Conservation (phyloP, 2,113 vertebrate genomes). For the Syrrhaptes paradoxus region DNA sequence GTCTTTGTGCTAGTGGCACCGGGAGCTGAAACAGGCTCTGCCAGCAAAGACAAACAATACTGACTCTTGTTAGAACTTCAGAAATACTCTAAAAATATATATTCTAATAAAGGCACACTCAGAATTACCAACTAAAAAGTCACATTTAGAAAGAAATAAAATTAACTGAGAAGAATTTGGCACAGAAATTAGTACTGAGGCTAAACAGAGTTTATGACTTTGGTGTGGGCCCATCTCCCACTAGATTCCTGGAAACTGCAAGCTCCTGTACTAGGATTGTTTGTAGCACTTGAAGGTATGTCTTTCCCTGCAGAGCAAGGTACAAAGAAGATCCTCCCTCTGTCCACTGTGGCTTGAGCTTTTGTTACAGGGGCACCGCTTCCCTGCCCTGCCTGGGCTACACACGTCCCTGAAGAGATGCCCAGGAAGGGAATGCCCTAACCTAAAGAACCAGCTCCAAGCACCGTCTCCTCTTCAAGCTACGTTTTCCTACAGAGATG, state of each 20-base stretch:
- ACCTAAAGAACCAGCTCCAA: background rate
- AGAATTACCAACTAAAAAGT: background rate
- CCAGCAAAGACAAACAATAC: background rate
- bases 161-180: background rate
- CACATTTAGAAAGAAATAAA: background rate
- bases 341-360: background rate
- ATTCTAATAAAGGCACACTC: background rate
- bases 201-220: background rate
- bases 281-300: fast-evolving
- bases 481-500: background rate
- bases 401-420: background rate
- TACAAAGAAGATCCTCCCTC: background rate
- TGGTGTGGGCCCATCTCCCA: background rate
- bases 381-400: background rate
- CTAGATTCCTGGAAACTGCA: background rate
- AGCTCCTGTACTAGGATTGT: background rate
- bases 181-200: background rate
- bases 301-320: background rate
- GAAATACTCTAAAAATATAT: background rate
- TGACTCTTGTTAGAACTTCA: background rate
- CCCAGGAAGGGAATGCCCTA: background rate
- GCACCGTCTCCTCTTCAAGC: background rate
- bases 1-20: background rate
- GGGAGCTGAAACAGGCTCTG: background rate
- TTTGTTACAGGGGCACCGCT: background rate